These are phyloP conservation scores for Priocnemis perturbator DNA, from an alignment of 2,888 invertebrate species.

Conservation along the genomic window DNA sequence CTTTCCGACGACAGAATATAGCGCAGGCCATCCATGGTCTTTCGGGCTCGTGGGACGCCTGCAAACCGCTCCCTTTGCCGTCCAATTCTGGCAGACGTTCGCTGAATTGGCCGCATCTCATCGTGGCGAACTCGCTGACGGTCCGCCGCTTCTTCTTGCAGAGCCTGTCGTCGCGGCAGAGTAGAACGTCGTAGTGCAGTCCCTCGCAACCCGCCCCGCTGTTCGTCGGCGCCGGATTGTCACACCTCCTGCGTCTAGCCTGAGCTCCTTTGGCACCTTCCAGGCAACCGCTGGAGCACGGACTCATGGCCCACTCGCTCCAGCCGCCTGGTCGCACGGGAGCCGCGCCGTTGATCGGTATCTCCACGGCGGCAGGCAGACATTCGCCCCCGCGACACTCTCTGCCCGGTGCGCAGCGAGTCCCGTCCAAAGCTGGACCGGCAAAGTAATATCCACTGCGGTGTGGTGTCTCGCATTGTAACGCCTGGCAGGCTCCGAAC, in stretches of 20 bases:
- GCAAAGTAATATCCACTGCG: slow-evolving; percentile 85
- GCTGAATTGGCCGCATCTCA: slow-evolving; percentile 82
- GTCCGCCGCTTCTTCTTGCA: slow-evolving; percentile 77
- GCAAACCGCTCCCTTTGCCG: slow-evolving; percentile 82
- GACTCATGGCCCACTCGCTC: slow-evolving; percentile 80
- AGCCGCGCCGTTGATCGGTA: slow-evolving; percentile 29
- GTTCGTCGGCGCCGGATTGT: slow-evolving; percentile 69
- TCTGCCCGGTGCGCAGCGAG: slow-evolving; percentile 81
- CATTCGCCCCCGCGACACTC: slow-evolving; percentile 75
- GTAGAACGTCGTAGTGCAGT: slow-evolving; percentile 79
- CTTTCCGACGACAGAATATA: slow-evolving; percentile 83
- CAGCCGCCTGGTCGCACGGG: slow-evolving; percentile 76
- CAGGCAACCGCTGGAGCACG: slow-evolving; percentile 83
- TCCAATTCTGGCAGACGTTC: slow-evolving; percentile 80
- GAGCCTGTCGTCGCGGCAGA: slow-evolving; percentile 83
- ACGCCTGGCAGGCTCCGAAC: slow-evolving; percentile 79
- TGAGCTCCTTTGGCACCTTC: slow-evolving; percentile 80
- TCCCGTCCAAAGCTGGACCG: slow-evolving; percentile 90
- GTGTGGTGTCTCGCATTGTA: slow-evolving; percentile 85
- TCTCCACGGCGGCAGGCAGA: slow-evolving; percentile 43
- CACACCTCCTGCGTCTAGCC: slow-evolving; percentile 79
- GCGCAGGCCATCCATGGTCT: slow-evolving; percentile 88
- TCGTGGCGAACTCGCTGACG: slow-evolving; percentile 79
- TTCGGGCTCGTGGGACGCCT: slow-evolving; percentile 85
- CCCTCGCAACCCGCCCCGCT: slow-evolving; percentile 80